These are phyloP conservation scores for Urosaurus nigricauda DNA, from an alignment of 2,797 vertebrate genomes.

Conservation along the genomic window DNA sequence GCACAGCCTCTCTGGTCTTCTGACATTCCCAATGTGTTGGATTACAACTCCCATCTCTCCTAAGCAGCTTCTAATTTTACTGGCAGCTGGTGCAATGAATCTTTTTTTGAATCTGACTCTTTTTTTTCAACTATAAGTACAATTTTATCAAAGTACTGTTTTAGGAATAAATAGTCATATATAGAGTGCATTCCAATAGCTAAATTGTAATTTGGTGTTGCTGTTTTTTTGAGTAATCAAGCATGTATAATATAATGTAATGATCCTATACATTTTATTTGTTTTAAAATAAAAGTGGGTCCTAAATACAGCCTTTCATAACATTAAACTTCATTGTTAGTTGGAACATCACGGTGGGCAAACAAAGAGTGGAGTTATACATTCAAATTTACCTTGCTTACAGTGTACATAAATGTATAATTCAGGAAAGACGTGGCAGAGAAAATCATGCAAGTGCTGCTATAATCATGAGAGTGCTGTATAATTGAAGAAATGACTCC, in stretches of 20 bases:
- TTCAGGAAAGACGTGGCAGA: neutral
- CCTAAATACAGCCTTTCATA: neutral
- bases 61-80: neutral
- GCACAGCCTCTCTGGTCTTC: neutral
- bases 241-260: neutral
- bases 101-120: neutral
- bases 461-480: neutral
- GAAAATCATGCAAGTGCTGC: neutral
- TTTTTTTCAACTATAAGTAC: neutral
- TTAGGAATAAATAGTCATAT: neutral
- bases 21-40: neutral
- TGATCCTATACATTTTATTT: no score
- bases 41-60: neutral
- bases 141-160: neutral
- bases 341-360: neutral
- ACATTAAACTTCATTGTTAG: neutral
- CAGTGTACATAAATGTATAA: neutral
- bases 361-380: neutral
- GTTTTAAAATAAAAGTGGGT: no score
- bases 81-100: neutral
- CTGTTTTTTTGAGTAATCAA: slow-evolving; percentile 54
- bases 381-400: neutral
- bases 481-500: neutral
- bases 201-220: neutral
- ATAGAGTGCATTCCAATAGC: neutral